Base-by-base conservation (phyloP, 2,113 vertebrate species). In the Ictalurus furcatus region DNA sequence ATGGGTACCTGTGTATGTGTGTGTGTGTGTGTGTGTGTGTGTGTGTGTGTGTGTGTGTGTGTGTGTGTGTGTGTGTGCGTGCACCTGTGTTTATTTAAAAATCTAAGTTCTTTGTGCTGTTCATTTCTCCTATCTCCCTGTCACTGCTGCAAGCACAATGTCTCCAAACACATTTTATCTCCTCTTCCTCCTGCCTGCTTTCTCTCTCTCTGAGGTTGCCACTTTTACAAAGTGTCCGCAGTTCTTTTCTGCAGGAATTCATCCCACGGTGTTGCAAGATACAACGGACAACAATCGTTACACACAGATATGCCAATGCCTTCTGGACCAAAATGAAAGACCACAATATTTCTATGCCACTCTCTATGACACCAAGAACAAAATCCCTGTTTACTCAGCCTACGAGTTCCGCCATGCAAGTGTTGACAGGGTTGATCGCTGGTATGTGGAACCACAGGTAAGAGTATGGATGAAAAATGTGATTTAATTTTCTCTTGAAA, bases 401-500 rank as follows among this genome's bases (percentile, higher is more conserved):
- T 90, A 90, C 14, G 71, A 61, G 40, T 87, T 90, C 30, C 67
- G n/a, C 2, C 58, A 8, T 8, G 84, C 23, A 21, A 28, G 48
- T 12, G 37, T 82, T 25, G 58, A 85, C 7, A 80, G 91, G n/a
- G 28, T 7, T 1, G 87, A 87, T 54, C 30, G 8, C 6, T 91
- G 91, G 91, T 82, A 91, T 56, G n/a, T 91, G 40, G 91, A 91
- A 63, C 91, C 91, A 44, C 89, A 90, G 91, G 91, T 91, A 81
- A n/a, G 74, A 81, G 13, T 8, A 14, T 73, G 17, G 3, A 5
- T 40, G 23, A 4, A 19, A 48, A 67, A 40, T 4, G 6, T 73
- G 25, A 48, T 44, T 76, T 40, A 21, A 7, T 48, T 9, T 76
- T 78, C 21, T 48, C 3, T 19, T 40, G 40, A 37, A 74, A 40